Percentiles rank a stretch among this genome's conserved stretches.
These are phyloP conservation scores for Spea multiplicata DNA, from an alignment of 2,113 vertebrate species.

Conservation along the genomic window DNA sequence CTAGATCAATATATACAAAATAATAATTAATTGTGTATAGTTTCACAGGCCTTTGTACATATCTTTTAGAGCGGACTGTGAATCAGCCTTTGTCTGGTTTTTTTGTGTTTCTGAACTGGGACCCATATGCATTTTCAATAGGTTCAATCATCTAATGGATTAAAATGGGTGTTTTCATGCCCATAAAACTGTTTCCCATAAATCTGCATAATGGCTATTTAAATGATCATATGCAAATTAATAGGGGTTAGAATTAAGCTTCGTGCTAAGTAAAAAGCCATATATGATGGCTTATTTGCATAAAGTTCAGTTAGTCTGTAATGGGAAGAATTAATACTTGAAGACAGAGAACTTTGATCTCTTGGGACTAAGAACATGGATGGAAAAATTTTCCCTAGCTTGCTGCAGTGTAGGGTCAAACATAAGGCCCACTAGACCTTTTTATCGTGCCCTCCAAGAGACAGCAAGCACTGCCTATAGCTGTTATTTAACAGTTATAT, in stretches of 20 bases:
- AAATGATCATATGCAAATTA: slow-evolving; percentile 35
- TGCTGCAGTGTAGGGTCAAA: no score
- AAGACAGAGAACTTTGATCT: no score
- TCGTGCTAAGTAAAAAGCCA: slow-evolving; percentile 11
- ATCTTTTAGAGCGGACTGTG: slow-evolving; percentile 7
- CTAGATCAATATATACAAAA: neutral
- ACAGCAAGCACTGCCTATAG: no score
- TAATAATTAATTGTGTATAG: slow-evolving; percentile 31
- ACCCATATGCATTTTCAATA: slow-evolving; percentile 32
- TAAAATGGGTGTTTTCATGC: slow-evolving; percentile 33
- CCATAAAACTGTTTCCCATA: slow-evolving; percentile 41
- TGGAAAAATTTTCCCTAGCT: no score
- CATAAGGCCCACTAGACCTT: no score
- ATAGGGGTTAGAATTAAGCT: slow-evolving; percentile 43
- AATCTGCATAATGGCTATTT: slow-evolving; percentile 29
- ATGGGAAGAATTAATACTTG: no score
- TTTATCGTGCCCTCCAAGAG: no score
- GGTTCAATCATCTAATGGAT: slow-evolving; percentile 20
- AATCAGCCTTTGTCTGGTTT: slow-evolving; percentile 8
- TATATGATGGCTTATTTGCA: slow-evolving; percentile 22
- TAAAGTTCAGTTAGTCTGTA: neutral
- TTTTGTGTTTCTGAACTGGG: slow-evolving; percentile 32
- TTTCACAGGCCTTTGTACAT: slow-evolving; percentile 25
- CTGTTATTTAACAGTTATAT: no score
- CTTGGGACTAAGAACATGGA: no score